Base-by-base conservation (phyloP, 2,888 invertebrate species). In the Homarus gammarus region DNA sequence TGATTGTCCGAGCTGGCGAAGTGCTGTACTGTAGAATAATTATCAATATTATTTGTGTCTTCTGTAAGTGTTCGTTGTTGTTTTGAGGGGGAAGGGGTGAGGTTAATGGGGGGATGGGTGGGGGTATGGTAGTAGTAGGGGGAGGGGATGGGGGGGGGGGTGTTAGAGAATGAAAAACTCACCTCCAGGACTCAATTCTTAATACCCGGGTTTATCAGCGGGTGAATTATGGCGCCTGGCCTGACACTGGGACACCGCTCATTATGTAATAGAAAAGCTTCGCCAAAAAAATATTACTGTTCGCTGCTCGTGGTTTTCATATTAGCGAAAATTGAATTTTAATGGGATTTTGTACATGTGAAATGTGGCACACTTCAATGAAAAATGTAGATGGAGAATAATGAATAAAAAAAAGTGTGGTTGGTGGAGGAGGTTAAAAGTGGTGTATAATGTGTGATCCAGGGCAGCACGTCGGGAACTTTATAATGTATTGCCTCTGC, bases 211-310 rank as follows among this genome's bases (percentile, higher is more conserved):
- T 64, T n/a, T 64, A 64, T 64, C 64, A 64, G 64, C 18, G 1
- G 18, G 5, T 64, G 31, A 64, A 64, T 64, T 64, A 64, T 64
- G 64, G 27, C n/a, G n/a, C 27, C 27, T n/a, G 18, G 64, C 64
- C 27, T 64, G 64, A 64, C 64, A 64, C 64, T 64, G n/a, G n/a
- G 40, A 22, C n/a, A n/a, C 77, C 77, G n/a, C 44, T 77, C 77
- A 77, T 77, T 77, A 77, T 44, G 40, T 77, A 77, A 77, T 77
- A 49, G 77, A 77, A 77, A 77, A 49, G 49, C 77, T 44, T 12
- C n/a, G 40, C 77, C n/a, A n/a, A n/a, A n/a, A n/a, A 77, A 77
- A 77, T 49, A 38, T 33, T 38, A 22, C 15, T 44, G 40, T 44
- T 44, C 49, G 18, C 10, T 49, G 10, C 77, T 77, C 77, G 31